phyloP scores from a whole-genome alignment of 1,140 invertebrate species.

The Pseudoatta argentina region DNA sequence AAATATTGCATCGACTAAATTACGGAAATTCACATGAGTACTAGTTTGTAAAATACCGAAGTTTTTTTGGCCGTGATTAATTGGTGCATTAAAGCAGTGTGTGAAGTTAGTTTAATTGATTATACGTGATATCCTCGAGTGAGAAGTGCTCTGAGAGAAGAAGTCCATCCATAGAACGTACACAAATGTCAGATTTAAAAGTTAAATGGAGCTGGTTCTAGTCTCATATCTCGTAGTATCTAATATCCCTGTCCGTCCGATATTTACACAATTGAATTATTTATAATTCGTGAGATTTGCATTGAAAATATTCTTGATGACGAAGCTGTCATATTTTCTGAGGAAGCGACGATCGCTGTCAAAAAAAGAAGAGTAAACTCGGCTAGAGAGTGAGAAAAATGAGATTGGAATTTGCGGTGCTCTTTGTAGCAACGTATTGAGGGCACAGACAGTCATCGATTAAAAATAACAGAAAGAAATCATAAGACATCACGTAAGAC shows the following conservation, averaged over 20 bases:
- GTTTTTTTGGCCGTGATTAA: slow-evolving; percentile 17
- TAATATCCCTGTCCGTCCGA: not conserved
- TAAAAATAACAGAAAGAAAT: slow-evolving; percentile 65
- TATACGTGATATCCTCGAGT: not conserved
- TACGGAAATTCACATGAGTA: slow-evolving; percentile 14
- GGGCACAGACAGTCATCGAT: slow-evolving; percentile 62
- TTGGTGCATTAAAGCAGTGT: slow-evolving; percentile 14
- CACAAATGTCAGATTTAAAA: not conserved
- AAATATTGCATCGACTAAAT: slow-evolving; percentile 34
- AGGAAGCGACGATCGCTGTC: not conserved
- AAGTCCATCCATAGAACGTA: not conserved
- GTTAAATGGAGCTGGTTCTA: slow-evolving; percentile 30
- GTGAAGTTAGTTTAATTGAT: slow-evolving; percentile 39
- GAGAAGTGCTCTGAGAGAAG: not conserved
- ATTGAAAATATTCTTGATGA: not conserved
- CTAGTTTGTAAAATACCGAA: slow-evolving; percentile 10
- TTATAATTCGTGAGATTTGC: slow-evolving; percentile 5
- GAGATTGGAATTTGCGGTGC: slow-evolving; percentile 10
- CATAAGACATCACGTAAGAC: slow-evolving; percentile 29
- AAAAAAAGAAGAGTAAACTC: not conserved
- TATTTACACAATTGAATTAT: not conserved
- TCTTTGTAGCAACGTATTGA: slow-evolving; percentile 50
- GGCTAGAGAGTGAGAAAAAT: not conserved
- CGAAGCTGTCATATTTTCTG: not conserved
- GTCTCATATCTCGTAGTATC: not conserved